Evolutionary conservation across 2,113 vertebrate species (phyloP), one percentile per base, ranked within the genome.

Genomic region (Pseudorasbora parva): DNA sequence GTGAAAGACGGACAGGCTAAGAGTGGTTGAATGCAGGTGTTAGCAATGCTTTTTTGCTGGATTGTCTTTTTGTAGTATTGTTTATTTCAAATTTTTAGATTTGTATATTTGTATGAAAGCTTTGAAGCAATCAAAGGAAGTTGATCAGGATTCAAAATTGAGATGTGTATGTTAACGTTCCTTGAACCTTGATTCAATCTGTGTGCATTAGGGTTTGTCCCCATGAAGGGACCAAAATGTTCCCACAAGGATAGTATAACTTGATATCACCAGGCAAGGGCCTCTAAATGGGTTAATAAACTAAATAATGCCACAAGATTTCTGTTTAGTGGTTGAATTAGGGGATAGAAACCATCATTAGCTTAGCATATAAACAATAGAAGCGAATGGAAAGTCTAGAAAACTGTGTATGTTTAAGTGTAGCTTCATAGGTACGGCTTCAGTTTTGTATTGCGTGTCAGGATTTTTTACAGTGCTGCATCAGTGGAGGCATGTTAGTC

Each of bases 11-110:
- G 47, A 59, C 47, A 25, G 41, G 3, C 12, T 30, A 60, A 23
- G 23, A 71, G 81, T 62, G n/a, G 27, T 3, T 59, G 15, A 51
- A 27, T 47, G 45, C 54, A 82, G 66, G 66, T 85, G 74, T 78
- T 66, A 10, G 47, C 37, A 21, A 11, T 6, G 23, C 33, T 47
- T 75, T 51, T 15, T 37, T 60, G 21, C 7, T 49, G 14, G 14
- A 5, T 30, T 30, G n/a, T 25, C 41, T 47, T 37, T 37, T 57
- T 57, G 17, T 9, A 21, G 56, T 56, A 5, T 37, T 37, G 33
- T 21, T 17, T 37, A 33, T 33, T 56, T 51, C 6, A 27, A 11
- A 17, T 11, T 4, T 30, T 11, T 30, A 72, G 41, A 23, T 25
- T 49, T 5, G 8, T 23, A 15, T 60, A 60, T 51, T 51, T 43